Percentiles rank a stretch among this genome's conserved stretches.
Evolutionary conservation across 2,113 vertebrate species (phyloP).

Genomic region (Chloropsis hardwickii): DNA sequence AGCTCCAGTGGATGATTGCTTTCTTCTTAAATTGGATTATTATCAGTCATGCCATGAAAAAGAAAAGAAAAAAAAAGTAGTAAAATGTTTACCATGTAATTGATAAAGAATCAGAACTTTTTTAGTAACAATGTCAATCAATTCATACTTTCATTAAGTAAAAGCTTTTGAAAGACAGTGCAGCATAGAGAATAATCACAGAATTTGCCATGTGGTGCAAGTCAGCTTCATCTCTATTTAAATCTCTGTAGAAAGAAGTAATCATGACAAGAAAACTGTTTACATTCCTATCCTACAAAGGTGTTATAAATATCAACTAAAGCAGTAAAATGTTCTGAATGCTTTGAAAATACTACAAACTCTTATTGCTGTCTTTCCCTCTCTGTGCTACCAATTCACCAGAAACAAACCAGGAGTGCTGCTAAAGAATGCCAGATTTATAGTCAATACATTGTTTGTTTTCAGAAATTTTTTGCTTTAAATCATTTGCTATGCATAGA

Average conservation of each 20-base stretch:
- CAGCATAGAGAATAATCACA: not conserved
- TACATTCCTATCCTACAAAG: not conserved
- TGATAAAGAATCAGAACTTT: not conserved
- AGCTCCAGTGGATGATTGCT: not conserved
- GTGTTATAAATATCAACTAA: not conserved
- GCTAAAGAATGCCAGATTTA: not conserved
- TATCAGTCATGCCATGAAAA: not conserved
- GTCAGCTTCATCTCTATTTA: not conserved
- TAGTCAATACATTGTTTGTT: not conserved
- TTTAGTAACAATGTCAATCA: not conserved
- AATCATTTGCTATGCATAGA: not conserved
- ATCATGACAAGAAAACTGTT: not conserved
- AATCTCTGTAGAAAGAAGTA: not conserved
- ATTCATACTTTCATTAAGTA: not conserved
- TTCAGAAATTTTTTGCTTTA: not conserved
- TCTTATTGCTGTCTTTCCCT: not conserved
- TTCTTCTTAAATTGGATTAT: not conserved
- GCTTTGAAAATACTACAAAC: not conserved
- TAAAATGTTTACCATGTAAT: not conserved
- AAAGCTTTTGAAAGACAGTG: not conserved
- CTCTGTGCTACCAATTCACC: not conserved
- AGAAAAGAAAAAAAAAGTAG: not conserved
- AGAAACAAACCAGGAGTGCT: not conserved
- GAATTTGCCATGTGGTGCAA: not conserved
- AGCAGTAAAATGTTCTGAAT: not conserved